Percentiles rank a stretch among this genome's conserved stretches.
These are phyloP conservation scores for Cremastinae sp. DNA, from an alignment of 2,888 invertebrate genomes.

Conservation along the genomic window DNA sequence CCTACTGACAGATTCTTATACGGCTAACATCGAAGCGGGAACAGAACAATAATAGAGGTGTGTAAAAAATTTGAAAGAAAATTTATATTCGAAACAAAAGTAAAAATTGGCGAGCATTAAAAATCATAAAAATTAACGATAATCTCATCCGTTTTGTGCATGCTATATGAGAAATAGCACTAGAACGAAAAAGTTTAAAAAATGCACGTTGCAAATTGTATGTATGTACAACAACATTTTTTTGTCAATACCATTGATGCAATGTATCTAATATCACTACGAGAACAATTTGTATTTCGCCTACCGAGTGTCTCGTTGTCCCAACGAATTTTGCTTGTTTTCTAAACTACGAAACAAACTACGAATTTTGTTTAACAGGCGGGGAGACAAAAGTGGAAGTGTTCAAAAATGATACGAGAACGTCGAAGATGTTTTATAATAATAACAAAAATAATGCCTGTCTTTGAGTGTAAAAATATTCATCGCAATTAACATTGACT, in stretches of 20 bases:
- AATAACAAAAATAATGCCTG: background rate
- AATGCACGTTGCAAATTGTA: too few relatives aligned
- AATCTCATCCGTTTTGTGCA: slow-evolving; percentile 37
- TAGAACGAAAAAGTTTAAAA: background rate
- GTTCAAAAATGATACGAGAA: slow-evolving; percentile 22
- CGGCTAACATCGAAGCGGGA: too few relatives aligned
- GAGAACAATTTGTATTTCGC: too few relatives aligned
- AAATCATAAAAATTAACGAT: slow-evolving; percentile 18
- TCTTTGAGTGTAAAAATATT: background rate
- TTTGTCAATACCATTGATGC: too few relatives aligned
- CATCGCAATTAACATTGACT: slow-evolving; percentile 4
- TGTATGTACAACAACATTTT: too few relatives aligned
- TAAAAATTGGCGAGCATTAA: slow-evolving; percentile 15
- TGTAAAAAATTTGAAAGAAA: background rate
- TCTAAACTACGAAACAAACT: too few relatives aligned
- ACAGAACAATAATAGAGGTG: too few relatives aligned
- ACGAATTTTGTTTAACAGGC: background rate
- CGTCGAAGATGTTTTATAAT: background rate
- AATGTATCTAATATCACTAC: too few relatives aligned
- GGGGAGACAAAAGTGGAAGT: slow-evolving; percentile 21
- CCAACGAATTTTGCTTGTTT: too few relatives aligned
- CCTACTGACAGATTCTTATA: too few relatives aligned
- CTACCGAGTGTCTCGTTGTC: too few relatives aligned
- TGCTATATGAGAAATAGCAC: slow-evolving; percentile 36
- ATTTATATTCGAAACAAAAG: background rate